Base-by-base conservation (phyloP, 2,113 vertebrate genomes). In the Ictidomys tridecemlineatus region DNA sequence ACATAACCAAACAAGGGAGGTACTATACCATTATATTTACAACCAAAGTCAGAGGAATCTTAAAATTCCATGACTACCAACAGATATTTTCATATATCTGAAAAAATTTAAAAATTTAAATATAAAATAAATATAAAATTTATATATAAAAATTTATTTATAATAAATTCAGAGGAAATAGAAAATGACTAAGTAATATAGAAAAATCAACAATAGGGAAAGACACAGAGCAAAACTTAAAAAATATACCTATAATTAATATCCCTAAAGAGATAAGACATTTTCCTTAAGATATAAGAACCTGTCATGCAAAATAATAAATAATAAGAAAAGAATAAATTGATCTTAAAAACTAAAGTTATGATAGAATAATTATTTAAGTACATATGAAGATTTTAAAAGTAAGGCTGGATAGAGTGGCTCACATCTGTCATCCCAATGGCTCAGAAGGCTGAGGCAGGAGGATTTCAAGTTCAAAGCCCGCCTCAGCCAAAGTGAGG, bases 211-310 rank as follows among this genome's bases (percentile, higher is more conserved):
- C 77, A 42, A 93, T 24, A 85, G 1, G n/a, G 10, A 56, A 76
- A 76, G 58, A 88, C 2, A 85, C 13, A 17, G 2, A 85, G 17
- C 24, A 77, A 65, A 77, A n/a, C 6, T 63, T 45, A 16, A 72
- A 28, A 92, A 72, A 73, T 53, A 63, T 39, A 48, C 3, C 16
- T 70, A 11, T 22, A 65, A 56, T 58, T 85, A 80, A 45, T 76
- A 85, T 34, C 8, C 6, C 3, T 28, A 74, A 32, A 70, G 34
- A 48, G 30, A 94, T 72, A 3, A 58, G 10, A n/a, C 0, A 7
- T 73, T 97, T 45, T 65, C 6, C 83, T 91, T 8, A 76, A 85
- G 48, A 77, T 93, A 91, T 6, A 80, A 85, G 13, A 88, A 93
- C 9, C 85, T 3, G 17, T 13, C 85, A 79, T 76, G 8, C 63